Evolutionary conservation across 2,113 vertebrate genomes (phyloP).

Genomic region (Erythrolamprus reginae): DNA sequence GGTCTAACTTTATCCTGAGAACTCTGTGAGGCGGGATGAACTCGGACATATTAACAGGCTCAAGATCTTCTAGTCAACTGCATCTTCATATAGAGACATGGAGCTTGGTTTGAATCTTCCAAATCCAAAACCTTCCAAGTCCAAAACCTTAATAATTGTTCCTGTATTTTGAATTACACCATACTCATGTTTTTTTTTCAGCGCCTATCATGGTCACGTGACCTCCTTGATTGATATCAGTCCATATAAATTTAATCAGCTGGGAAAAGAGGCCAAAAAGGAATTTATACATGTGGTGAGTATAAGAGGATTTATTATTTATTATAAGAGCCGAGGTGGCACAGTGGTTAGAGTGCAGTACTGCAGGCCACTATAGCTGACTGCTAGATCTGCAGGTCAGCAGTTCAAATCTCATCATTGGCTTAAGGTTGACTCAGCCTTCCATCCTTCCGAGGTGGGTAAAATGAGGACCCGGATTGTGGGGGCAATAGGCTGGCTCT

Average conservation of each 20-base stretch:
- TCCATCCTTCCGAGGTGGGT: too few relatives aligned
- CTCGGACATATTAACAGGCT: background rate
- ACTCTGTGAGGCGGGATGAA: background rate
- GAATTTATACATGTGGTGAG: slow-evolving; percentile 93
- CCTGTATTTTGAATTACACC: background rate
- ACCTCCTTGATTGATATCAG: slow-evolving; percentile 97
- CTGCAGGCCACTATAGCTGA: too few relatives aligned
- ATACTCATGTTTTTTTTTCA: slow-evolving; percentile 64
- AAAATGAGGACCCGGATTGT: too few relatives aligned
- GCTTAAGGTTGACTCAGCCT: too few relatives aligned
- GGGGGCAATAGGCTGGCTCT: too few relatives aligned
- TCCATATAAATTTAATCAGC: slow-evolving; percentile 91
- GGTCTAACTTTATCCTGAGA: background rate
- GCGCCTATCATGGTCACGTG: slow-evolving; percentile 95
- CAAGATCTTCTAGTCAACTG: background rate
- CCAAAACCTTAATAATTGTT: background rate
- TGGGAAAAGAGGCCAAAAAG: slow-evolving; percentile 74
- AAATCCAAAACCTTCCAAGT: background rate
- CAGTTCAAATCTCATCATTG: too few relatives aligned
- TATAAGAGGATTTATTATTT: too few relatives aligned
- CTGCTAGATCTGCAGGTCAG: too few relatives aligned
- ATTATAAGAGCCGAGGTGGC: too few relatives aligned
- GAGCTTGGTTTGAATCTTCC: background rate
- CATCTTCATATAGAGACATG: background rate
- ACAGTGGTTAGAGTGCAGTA: too few relatives aligned